Conservation (phyloP, 1,140 invertebrate species). For the Aphelinus atriplicis region DNA sequence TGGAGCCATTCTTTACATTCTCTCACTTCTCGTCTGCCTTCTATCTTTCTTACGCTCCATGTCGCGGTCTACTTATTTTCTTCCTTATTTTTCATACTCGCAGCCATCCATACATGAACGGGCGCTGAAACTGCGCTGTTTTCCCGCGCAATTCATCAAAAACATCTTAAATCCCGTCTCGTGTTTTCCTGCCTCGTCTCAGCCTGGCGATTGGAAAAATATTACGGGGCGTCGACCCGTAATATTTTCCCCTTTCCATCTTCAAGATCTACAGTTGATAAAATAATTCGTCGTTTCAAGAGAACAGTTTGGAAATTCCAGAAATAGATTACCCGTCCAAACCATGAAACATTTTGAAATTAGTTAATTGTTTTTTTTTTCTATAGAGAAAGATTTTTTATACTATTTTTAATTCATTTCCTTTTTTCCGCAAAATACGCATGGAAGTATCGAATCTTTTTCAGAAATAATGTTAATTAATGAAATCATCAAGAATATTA, state of each 20-base stretch:
- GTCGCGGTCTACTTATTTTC: no score
- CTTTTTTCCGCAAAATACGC: neutral
- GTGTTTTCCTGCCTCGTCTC: neutral
- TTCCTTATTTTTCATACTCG: no score
- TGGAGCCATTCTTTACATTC: no score
- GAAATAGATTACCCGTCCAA: no score
- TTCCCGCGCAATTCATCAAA: slow-evolving; percentile 26
- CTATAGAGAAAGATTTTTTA: neutral
- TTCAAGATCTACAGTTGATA: neutral
- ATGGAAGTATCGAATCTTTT: no score
- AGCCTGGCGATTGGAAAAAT: slow-evolving; percentile 22
- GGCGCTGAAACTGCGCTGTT: neutral
- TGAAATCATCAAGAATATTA: no score
- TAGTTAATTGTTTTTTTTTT: neutral
- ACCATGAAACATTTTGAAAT: neutral
- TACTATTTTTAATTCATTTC: neutral
- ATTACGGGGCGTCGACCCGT: neutral
- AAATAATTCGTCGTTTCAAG: no score
- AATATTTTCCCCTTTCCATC: neutral
- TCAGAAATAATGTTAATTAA: no score
- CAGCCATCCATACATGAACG: neutral
- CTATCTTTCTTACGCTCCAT: no score
- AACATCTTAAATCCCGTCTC: slow-evolving; percentile 21
- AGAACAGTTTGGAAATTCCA: no score
- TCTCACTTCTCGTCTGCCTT: no score